A percentile compares a stretch with the other conserved stretches of the same genome.
Conservation (phyloP, 1,140 invertebrate genomes). For the Chrysopa pallens region DNA sequence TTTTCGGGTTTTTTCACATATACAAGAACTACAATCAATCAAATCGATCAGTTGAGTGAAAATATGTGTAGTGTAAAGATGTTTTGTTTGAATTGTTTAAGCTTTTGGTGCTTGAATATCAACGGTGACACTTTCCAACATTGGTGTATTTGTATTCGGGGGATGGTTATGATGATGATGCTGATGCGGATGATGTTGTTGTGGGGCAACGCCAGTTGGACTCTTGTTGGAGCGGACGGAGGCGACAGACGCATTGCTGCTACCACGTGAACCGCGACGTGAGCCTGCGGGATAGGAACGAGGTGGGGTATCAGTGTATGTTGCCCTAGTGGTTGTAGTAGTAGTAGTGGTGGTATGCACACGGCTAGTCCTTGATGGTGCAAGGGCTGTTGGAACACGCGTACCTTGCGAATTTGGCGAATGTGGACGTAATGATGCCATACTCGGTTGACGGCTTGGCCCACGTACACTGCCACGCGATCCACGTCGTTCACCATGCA, state of each 20-base stretch:
- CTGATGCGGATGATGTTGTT: conserved; percentile 25
- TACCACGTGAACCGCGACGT: conserved; percentile 42
- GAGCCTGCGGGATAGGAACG: conserved; percentile 27
- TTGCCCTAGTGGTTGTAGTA: conserved; percentile 9
- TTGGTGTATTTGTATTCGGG: conserved; percentile 16
- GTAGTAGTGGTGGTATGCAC: conserved; percentile 8
- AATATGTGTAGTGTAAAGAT: too few species aligned
- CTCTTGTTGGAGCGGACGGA: conserved; percentile 32
- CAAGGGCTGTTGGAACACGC: conserved; percentile 21
- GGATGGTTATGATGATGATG: conserved; percentile 17
- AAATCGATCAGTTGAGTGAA: too few species aligned
- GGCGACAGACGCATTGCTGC: conserved; percentile 41
- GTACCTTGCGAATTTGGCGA: conserved; percentile 64
- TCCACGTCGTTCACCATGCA: conserved; percentile 55
- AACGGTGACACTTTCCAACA: conserved; percentile 35
- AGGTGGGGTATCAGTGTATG: not conserved
- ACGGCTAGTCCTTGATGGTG: conserved; percentile 6
- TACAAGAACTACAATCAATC: too few species aligned
- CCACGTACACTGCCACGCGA: conserved; percentile 58
- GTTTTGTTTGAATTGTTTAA: conserved; percentile 10
- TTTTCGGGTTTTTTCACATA: too few species aligned
- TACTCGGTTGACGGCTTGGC: conserved; percentile 62
- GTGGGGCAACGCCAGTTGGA: conserved; percentile 18
- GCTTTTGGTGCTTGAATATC: conserved; percentile 30
- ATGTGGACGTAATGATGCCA: conserved; percentile 59